Conservation (phyloP, 2,888 invertebrate species). For the Lithodes maja region DNA sequence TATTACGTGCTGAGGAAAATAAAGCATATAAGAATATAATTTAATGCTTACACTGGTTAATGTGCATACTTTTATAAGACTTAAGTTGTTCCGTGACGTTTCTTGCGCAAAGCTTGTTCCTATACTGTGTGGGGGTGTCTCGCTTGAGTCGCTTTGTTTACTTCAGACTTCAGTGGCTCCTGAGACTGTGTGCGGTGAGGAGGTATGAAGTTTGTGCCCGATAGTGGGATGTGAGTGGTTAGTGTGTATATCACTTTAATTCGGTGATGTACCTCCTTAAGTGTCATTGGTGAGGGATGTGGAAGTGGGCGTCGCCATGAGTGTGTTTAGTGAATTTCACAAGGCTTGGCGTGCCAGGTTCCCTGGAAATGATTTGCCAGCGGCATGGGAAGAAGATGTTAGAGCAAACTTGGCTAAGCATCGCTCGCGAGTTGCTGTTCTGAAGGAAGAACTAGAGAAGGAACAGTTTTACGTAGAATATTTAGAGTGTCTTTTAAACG, state of each 20-base stretch:
- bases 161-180: conserved; percentile 60
- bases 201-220: neutral
- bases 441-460: conserved; percentile 86
- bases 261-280: conserved; percentile 40
- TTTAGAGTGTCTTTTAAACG: conserved; percentile 87
- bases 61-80: neutral
- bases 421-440: conserved; percentile 87
- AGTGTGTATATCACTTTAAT: conserved; percentile 33
- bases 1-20: too few relatives aligned
- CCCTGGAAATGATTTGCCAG: conserved; percentile 91
- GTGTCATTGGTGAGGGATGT: conserved; percentile 56
- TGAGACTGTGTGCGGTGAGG: conserved; percentile 41
- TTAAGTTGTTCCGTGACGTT: neutral
- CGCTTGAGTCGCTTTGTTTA: conserved; percentile 56
- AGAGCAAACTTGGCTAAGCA: conserved; percentile 91
- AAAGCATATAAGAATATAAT: too few relatives aligned
- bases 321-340: conserved; percentile 93
- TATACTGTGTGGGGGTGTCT: conserved; percentile 34
- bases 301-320: conserved; percentile 73
- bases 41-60: too few relatives aligned
- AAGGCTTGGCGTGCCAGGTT: conserved; percentile 93
- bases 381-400: conserved; percentile 95
- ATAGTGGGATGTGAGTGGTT: conserved; percentile 49
- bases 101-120: conserved; percentile 18
- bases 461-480: conserved; percentile 94